Conservation (phyloP, 2,888 invertebrate genomes). For the Tenthredo scrophulariae region DNA sequence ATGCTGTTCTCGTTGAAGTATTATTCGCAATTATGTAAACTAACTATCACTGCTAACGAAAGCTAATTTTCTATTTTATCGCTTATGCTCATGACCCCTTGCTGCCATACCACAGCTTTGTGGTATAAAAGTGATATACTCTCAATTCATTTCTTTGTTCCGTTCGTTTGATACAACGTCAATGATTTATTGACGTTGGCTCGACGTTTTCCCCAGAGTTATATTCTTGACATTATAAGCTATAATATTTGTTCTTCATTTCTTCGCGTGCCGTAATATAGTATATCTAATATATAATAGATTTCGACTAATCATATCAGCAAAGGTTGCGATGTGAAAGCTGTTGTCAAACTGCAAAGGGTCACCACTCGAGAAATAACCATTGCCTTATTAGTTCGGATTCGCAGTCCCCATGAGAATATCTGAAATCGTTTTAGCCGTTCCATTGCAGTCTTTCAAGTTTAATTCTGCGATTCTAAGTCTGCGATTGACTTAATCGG, state of each 20-base stretch:
- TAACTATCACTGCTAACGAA: background rate
- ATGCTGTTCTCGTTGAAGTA: background rate
- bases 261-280: background rate
- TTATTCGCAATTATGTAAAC: background rate
- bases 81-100: background rate
- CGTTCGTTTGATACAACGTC: background rate
- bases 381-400: background rate
- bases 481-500: slow-evolving; percentile 20
- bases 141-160: slow-evolving; percentile 18
- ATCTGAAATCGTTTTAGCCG: background rate
- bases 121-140: slow-evolving; percentile 6
- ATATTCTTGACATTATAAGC: slow-evolving; percentile 9
- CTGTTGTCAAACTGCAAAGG: background rate
- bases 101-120: background rate
- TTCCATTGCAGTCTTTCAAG: background rate
- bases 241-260: slow-evolving; percentile 17
- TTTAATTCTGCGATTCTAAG: background rate
- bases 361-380: background rate
- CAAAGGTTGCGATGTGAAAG: background rate
- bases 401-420: background rate
- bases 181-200: slow-evolving; percentile 12
- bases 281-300: background rate
- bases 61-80: background rate
- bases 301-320: no score
- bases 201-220: background rate